Percentiles rank a stretch among this genome's conserved stretches.
phyloP scores from a whole-genome alignment of 23 tunicate species.

The Styela clava region DNA sequence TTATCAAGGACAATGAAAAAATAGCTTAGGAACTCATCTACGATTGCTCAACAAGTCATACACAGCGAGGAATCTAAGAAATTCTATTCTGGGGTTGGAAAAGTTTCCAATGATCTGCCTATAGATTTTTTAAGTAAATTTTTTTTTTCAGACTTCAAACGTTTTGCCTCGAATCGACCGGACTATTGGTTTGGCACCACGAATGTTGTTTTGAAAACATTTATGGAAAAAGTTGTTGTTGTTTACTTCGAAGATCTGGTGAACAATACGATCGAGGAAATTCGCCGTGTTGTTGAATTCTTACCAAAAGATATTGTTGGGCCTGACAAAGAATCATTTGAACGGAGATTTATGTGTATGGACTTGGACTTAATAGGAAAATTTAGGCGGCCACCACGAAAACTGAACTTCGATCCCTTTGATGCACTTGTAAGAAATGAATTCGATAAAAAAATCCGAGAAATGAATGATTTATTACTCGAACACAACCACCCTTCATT shows the following conservation, averaged over 20 bases:
- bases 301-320: neutral
- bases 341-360: slow-evolving; percentile 10
- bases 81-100: no score
- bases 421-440: neutral
- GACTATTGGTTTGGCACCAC: neutral
- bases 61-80: no score
- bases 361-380: neutral
- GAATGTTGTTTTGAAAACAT: neutral
- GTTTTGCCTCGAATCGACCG: neutral
- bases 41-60: no score
- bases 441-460: neutral
- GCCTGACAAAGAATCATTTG: neutral
- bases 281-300: slow-evolving; percentile 1
- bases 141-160: neutral
- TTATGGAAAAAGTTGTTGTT: neutral
- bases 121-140: no score
- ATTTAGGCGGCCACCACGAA: neutral
- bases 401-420: neutral
- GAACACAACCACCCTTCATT: neutral
- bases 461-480: neutral
- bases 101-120: no score
- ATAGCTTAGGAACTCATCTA: no score
- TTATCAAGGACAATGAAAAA: no score
- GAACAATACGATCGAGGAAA: neutral
- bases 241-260: slow-evolving; percentile 14